Conservation (phyloP, 2,113 vertebrate genomes). For the Hippocampus mohnikei region DNA sequence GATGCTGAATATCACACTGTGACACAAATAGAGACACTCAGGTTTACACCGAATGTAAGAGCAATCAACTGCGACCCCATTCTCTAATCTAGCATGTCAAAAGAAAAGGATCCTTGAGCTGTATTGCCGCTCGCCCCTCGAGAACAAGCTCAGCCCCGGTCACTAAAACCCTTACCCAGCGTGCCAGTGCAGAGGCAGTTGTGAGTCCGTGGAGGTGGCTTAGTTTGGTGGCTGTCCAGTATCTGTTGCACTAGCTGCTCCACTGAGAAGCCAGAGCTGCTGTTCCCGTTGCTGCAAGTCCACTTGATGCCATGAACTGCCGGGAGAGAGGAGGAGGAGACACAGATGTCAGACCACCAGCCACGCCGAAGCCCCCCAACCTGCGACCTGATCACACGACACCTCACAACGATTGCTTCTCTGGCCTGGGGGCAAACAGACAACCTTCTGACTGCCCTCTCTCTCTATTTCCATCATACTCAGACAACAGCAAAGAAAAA, state of each 20-base stretch:
- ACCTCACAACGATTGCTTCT: constrained; percentile 9
- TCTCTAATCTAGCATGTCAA: constrained; percentile 9
- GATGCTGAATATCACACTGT: constrained; percentile 9
- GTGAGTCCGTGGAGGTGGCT: constrained; percentile 98
- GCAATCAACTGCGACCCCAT: constrained; percentile 23
- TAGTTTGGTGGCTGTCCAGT: constrained; percentile 99
- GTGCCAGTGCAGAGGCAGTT: constrained; percentile 99
- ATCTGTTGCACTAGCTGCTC: constrained; percentile 99
- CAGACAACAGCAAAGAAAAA: not conserved
- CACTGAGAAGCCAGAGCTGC: constrained; percentile 98
- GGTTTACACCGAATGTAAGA: constrained; percentile 23
- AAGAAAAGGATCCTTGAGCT: constrained; percentile 14
- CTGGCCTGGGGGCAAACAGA: constrained; percentile 10
- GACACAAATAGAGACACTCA: constrained; percentile 19
- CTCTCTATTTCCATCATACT: not conserved
- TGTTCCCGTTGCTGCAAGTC: constrained; percentile 99
- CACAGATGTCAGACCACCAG: constrained; percentile 73
- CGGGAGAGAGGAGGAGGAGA: constrained; percentile 75
- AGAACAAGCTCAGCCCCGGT: constrained; percentile 20
- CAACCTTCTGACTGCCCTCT: not conserved
- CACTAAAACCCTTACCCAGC: constrained; percentile 81
- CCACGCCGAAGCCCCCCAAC: constrained; percentile 53
- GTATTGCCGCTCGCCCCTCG: constrained; percentile 19
- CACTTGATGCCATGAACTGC: constrained; percentile 99
- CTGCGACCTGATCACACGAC: constrained; percentile 19